Conservation (phyloP, 30 jellyfish, hydroid and myxozoan species). For the Aurelia aurita complex sp. Pacific region DNA sequence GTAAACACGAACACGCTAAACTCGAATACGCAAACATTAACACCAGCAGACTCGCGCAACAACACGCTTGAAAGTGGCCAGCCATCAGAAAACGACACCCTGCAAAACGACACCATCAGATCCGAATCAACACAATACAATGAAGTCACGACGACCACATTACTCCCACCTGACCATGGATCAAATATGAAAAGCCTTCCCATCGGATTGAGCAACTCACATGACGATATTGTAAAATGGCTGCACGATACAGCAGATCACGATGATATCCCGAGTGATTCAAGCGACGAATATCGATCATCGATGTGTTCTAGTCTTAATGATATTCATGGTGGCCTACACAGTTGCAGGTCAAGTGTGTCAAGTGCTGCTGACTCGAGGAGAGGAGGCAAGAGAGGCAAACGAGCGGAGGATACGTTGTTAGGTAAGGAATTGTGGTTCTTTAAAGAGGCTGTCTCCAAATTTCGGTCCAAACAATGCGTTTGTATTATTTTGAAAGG, state of each 20-base stretch:
- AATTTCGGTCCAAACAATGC: too few species aligned
- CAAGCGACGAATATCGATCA: slow-evolving; percentile 76
- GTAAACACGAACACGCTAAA: not conserved
- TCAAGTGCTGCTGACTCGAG: slow-evolving; percentile 20
- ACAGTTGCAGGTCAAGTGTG: slow-evolving; percentile 54
- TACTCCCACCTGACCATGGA: slow-evolving; percentile 9
- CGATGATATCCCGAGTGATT: slow-evolving; percentile 33
- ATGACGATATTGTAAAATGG: slow-evolving; percentile 60
- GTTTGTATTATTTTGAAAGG: too few species aligned
- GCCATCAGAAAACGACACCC: not conserved
- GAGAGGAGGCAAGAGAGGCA: not conserved
- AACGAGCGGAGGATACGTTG: not conserved
- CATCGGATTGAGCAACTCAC: slow-evolving; percentile 23
- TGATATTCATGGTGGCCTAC: slow-evolving; percentile 51
- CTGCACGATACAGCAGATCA: slow-evolving; percentile 44
- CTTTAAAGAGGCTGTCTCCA: too few species aligned
- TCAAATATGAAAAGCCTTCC: slow-evolving; percentile 4
- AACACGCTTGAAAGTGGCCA: not conserved
- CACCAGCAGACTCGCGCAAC: slow-evolving; percentile 1
- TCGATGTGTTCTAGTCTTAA: slow-evolving; percentile 83
- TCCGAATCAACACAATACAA: not conserved
- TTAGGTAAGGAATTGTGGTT: slow-evolving; percentile 19
- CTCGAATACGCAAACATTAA: not conserved
- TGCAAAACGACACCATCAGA: not conserved
- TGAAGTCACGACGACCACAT: slow-evolving; percentile 11